These are phyloP conservation scores for Bembecia ichneumoniformis DNA, from an alignment of 2,888 invertebrate species.

Conservation along the genomic window DNA sequence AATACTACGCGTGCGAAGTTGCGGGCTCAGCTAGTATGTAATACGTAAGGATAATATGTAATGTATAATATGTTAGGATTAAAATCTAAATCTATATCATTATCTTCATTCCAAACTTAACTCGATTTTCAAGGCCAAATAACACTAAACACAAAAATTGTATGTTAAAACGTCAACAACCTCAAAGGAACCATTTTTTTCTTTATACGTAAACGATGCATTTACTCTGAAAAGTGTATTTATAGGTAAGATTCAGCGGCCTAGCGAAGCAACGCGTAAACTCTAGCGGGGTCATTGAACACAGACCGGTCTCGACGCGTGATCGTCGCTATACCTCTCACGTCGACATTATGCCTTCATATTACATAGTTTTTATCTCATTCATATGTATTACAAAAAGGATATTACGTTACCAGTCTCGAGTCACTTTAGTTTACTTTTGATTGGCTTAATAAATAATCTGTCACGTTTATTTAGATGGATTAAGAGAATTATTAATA, in stretches of 20 bases:
- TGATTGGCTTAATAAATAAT: background rate
- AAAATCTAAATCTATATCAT: too few relatives aligned
- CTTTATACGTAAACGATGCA: conserved; percentile 2
- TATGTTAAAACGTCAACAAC: too few relatives aligned
- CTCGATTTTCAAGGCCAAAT: too few relatives aligned
- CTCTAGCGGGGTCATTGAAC: conserved; percentile 48
- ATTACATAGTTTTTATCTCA: background rate
- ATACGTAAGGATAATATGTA: too few relatives aligned
- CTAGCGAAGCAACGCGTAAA: conserved; percentile 34
- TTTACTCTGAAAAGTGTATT: conserved; percentile 42
- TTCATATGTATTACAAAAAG: background rate
- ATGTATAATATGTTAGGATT: too few relatives aligned
- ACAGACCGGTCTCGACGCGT: conserved; percentile 50
- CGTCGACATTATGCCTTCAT: conserved; percentile 24
- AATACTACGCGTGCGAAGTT: too few relatives aligned
- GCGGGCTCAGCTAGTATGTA: too few relatives aligned
- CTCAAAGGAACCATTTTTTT: too few relatives aligned
- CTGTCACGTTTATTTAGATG: background rate
- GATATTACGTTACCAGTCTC: background rate
- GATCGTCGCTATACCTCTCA: conserved; percentile 33
- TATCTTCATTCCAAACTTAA: too few relatives aligned
- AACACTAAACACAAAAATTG: too few relatives aligned
- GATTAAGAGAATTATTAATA: background rate
- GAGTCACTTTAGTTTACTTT: background rate
- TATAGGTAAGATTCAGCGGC: conserved; percentile 12